These are phyloP conservation scores for Formica selysi DNA, from an alignment of 1,140 invertebrate genomes.

Conservation along the genomic window DNA sequence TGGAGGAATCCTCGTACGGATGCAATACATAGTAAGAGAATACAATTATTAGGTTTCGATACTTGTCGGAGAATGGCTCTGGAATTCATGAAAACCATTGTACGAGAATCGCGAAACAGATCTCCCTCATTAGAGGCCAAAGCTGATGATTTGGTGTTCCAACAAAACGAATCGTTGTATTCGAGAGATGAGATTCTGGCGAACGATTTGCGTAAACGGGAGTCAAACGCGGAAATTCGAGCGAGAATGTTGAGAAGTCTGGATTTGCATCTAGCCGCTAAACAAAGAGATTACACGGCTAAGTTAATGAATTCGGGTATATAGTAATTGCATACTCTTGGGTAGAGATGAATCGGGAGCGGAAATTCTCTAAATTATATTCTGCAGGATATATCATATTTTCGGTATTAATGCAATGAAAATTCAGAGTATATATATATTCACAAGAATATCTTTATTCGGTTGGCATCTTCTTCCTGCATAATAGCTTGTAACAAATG, in stretches of 20 bases:
- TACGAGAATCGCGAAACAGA: conserved; percentile 50
- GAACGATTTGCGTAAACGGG: background rate
- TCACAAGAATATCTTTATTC: background rate
- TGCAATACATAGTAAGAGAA: conserved; percentile 79
- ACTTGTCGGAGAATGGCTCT: conserved; percentile 81
- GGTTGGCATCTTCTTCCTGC: background rate
- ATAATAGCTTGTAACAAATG: background rate
- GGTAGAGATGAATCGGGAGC: background rate
- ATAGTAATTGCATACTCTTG: conserved; percentile 2
- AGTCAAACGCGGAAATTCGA: conserved; percentile 72
- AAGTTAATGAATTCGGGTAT: conserved; percentile 78
- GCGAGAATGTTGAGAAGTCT: conserved; percentile 80
- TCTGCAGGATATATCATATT: background rate
- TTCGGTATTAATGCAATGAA: conserved; percentile 18
- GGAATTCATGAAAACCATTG: conserved; percentile 81
- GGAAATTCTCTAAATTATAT: conserved; percentile 7
- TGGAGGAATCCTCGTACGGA: conserved; percentile 69
- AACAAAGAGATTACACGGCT: conserved; percentile 83
- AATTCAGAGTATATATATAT: background rate
- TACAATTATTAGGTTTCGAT: conserved; percentile 83
- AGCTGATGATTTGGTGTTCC: conserved; percentile 19
- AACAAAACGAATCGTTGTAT: conserved; percentile 35
- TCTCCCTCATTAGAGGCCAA: background rate
- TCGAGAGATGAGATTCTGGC: background rate
- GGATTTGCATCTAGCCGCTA: conserved; percentile 82